phyloP scores from a whole-genome alignment of 2,113 vertebrate species.

The Cairina moschata region DNA sequence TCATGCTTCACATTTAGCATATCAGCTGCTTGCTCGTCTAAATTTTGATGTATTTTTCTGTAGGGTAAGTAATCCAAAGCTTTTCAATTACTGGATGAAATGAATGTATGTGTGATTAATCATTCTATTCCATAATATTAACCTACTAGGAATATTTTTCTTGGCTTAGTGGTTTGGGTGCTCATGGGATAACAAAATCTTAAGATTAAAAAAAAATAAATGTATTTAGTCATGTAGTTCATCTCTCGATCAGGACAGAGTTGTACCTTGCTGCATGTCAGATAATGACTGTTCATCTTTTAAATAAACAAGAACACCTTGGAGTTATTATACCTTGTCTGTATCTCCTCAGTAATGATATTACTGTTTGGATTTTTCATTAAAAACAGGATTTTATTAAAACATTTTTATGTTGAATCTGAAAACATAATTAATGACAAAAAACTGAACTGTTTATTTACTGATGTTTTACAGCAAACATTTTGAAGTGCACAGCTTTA shows the following conservation, averaged over 20 bases:
- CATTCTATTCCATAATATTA: neutral
- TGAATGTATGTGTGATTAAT: neutral
- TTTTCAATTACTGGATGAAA: neutral
- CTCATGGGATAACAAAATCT: neutral
- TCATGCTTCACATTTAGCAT: neutral
- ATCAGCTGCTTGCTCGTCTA: neutral
- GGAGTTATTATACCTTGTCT: neutral
- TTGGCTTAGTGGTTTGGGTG: neutral
- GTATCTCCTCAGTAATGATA: neutral
- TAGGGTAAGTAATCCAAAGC: neutral
- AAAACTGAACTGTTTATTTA: neutral
- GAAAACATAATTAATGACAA: neutral
- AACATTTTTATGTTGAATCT: neutral
- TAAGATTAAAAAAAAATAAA: neutral
- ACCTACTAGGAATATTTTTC: neutral
- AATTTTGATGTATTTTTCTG: neutral
- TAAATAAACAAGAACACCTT: neutral
- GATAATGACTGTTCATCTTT: neutral
- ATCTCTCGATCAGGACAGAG: neutral
- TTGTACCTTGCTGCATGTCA: neutral
- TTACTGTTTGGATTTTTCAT: neutral
- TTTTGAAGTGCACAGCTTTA: neutral
- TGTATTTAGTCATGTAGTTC: neutral
- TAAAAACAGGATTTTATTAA: fast-evolving
- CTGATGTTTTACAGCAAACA: neutral